These are phyloP conservation scores for Idaea straminata DNA, from an alignment of 2,888 invertebrate species.

Conservation along the genomic window DNA sequence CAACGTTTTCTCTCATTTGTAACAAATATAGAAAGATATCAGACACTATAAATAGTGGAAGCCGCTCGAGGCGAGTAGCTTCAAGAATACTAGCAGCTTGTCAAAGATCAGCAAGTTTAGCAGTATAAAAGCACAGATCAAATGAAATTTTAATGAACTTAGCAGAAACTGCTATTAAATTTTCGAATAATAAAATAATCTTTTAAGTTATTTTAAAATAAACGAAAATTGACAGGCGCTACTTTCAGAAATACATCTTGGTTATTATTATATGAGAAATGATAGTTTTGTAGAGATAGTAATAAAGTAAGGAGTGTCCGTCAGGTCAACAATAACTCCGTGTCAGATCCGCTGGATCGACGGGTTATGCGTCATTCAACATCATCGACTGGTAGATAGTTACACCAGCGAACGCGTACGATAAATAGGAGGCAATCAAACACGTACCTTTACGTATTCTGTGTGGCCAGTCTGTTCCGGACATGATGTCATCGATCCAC, in stretches of 20 bases:
- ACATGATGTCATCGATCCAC: constrained; percentile 73
- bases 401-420: constrained; percentile 43
- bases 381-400: constrained; percentile 25
- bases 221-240: too few relatives aligned
- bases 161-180: too few relatives aligned
- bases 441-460: constrained; percentile 67
- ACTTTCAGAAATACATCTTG: too few relatives aligned
- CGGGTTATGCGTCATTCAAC: constrained; percentile 53
- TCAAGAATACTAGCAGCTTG: too few relatives aligned
- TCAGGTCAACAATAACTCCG: constrained; percentile 11
- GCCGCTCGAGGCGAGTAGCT: too few relatives aligned
- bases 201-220: neutral
- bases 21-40: too few relatives aligned
- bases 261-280: too few relatives aligned
- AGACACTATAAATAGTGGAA: too few relatives aligned
- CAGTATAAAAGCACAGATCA: too few relatives aligned
- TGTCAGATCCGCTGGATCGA: constrained; percentile 24
- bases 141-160: too few relatives aligned
- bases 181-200: neutral
- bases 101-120: too few relatives aligned
- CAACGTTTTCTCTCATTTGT: too few relatives aligned
- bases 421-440: constrained; percentile 51
- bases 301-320: neutral
- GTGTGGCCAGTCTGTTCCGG: constrained; percentile 70
- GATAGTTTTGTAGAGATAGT: neutral